Conservation (phyloP, 2,797 vertebrate genomes). For the Thunnus albacares region DNA sequence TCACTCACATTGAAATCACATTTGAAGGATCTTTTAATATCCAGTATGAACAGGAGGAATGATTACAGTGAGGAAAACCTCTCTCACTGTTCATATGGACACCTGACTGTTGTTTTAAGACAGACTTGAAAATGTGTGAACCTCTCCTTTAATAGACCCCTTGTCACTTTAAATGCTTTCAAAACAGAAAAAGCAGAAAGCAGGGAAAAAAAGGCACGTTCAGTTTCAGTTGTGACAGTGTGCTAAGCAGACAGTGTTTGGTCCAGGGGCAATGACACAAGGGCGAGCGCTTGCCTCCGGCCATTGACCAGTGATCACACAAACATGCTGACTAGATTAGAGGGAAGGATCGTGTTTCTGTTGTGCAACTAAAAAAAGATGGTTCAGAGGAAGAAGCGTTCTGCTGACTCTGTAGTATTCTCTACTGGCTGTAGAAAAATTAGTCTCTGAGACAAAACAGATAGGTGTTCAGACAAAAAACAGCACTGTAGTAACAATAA, state of each 20-base stretch:
- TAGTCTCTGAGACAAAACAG: no score
- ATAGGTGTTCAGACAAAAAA: no score
- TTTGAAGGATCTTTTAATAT: no score
- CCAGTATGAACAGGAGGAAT: no score
- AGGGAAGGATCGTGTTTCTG: background rate
- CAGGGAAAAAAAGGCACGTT: background rate
- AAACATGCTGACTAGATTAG: constrained; percentile 17
- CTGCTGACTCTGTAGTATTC: background rate
- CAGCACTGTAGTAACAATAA: no score
- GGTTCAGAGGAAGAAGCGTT: background rate
- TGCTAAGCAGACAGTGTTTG: constrained; percentile 4
- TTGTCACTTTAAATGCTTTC: background rate
- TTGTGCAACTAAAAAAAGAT: background rate
- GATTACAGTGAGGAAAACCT: no score
- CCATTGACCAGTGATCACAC: constrained; percentile 16
- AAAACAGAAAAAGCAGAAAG: background rate
- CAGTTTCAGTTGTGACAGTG: background rate
- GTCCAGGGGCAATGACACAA: constrained; percentile 15
- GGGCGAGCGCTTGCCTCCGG: background rate
- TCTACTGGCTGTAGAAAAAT: background rate
- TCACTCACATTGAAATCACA: no score
- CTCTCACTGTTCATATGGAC: no score
- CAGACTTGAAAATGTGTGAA: no score
- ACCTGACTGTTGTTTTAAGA: no score
- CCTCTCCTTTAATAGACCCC: background rate